Base-by-base conservation (phyloP, 2,113 vertebrate genomes). In the Xenopus laevis region DNA sequence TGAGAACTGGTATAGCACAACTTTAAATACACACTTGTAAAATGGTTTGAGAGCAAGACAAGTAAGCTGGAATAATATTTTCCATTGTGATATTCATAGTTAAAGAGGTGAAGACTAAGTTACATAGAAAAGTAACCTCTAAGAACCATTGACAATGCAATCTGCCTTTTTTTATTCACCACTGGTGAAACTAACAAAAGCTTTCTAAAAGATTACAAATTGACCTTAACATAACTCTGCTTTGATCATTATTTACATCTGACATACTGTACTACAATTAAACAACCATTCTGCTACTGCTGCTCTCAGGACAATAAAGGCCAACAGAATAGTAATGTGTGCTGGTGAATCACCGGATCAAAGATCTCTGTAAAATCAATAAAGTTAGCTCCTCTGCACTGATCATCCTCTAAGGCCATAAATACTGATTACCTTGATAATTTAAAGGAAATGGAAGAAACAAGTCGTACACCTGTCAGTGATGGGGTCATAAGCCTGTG, bases 171-270 rank as follows among this genome's bases (percentile, higher is more conserved):
- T 1, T 7, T 40, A 40, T 40, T 40, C 33, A 40, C 2, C 33
- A 40, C 23, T 27, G 23, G 23, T 27, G 23, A 27, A 27, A 27
- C 23, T 27, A 27, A 27, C 23, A 27, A 27, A 40, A 40, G 8
- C 33, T 7, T 40, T 40, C 33, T 40, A 40, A 40, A 40, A 40
- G 33, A 77, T 77, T 63, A 70, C 27, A 58, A 64, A 70, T 64
- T 77, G 74, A 77, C 74, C 74, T 77, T 77, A 77, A 77, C 67
- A 77, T 64, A 53, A 77, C 67, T 77, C 59, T 70, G 62, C 70
- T 77, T 70, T 77, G 74, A 77, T 77, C 66, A 77, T 77, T 70
- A 64, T 77, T 77, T 77, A 77, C 74, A 77, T 70, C 50, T 77
- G 67, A 77, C 66, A 77, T 64, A 62, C 59, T 64, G 58, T 70